Evolutionary conservation across 2,113 vertebrate genomes (phyloP), one percentile per base, ranked within the genome.

Genomic region (Piprites chloris): DNA sequence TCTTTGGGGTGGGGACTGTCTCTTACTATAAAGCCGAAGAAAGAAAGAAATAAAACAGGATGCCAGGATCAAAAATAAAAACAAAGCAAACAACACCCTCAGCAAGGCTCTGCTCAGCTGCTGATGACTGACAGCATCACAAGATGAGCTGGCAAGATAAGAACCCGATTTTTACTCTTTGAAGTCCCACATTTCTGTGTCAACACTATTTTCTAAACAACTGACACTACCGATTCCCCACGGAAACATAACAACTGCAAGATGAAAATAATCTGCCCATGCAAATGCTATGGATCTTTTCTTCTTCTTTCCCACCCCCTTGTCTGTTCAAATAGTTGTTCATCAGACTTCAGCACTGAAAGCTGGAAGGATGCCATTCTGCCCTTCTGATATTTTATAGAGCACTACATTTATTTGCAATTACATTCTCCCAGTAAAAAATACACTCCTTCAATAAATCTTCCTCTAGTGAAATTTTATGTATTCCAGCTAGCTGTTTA

Each of bases 301-400:
- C 58, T 69, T 75, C 90, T 39, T 35, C 58, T 28, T 74, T 81
- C 77, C 39, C 76, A 83, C 67, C 59, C 23, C 52, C 35, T 74
- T 50, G 63, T 42, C 74, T 82, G 32, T 83, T 85, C 37, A 82
- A 94, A 59, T 93, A 92, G 92, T 95, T 92, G 84, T 41, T 94
- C 78, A 79, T 71, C 68, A 91, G 71, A 33, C 41, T 88, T 97
- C 86, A 91, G 81, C 52, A 67, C 52, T 2, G 2, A 86, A 37
- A 71, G 30, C 68, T 91, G 68, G 59, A 91, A 56, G n/a, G 9
- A 11, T 37, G 75, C 69, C 87, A 74, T 47, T 33, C 52, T 93
- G 61, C 71, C 81, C 66, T 85, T 93, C 87, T 74, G 93, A 72
- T 90, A 75, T 77, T 92, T 95, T 62, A 63, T 6, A 82, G 46